Conservation (phyloP, 2,888 invertebrate species). For the Rapana venosa region DNA sequence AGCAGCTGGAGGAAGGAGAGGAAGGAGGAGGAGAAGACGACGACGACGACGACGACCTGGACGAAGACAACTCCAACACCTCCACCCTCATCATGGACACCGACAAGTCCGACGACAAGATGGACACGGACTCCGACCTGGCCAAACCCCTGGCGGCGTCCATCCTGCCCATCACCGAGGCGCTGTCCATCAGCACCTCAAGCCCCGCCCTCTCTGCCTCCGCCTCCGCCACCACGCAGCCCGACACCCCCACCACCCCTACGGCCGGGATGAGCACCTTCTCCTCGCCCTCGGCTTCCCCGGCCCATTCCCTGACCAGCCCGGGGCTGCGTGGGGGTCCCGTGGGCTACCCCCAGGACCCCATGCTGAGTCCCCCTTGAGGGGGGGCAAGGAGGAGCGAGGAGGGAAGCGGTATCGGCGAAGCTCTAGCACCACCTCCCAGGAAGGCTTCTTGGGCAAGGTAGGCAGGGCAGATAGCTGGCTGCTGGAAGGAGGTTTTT, state of each 20-base stretch:
- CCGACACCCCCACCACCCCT: constrained; percentile 54
- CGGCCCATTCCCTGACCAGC: constrained; percentile 31
- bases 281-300: constrained; percentile 43
- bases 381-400: constrained; percentile 49
- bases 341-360: constrained; percentile 38
- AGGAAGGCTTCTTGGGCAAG: constrained; percentile 47
- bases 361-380: constrained; percentile 48
- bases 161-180: constrained; percentile 43
- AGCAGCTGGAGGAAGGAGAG: constrained; percentile 43
- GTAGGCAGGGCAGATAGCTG: constrained; percentile 48
- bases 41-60: constrained; percentile 48
- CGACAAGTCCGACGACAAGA: constrained; percentile 47
- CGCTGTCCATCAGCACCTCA: constrained; percentile 50
- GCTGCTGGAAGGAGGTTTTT: too few relatives aligned
- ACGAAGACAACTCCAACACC: constrained; percentile 38
- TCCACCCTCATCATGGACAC: constrained; percentile 44
- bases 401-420: constrained; percentile 54
- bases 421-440: constrained; percentile 53
- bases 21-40: too few relatives aligned
- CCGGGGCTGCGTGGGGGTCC: constrained; percentile 26
- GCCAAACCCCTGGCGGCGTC: neutral
- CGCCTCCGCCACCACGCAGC: constrained; percentile 46
- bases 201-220: constrained; percentile 48
- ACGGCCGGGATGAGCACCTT: constrained; percentile 42
- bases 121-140: constrained; percentile 34